Percentiles rank a stretch among this genome's conserved stretches.
These are phyloP conservation scores for Junco hyemalis DNA, from an alignment of 2,113 vertebrate species.

Conservation along the genomic window DNA sequence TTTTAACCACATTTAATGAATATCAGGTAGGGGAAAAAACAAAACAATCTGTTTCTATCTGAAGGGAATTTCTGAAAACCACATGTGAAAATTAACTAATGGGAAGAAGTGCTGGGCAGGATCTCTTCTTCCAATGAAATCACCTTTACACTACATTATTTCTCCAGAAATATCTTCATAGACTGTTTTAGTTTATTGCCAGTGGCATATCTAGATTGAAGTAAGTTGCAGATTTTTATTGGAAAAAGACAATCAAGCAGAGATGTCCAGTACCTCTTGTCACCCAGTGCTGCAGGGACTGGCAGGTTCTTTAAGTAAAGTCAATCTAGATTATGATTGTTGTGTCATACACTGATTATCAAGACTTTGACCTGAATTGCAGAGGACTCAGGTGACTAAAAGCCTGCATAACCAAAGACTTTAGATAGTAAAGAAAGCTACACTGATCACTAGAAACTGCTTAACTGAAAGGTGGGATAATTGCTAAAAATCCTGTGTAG, in stretches of 20 bases:
- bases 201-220: neutral
- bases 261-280: neutral
- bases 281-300: neutral
- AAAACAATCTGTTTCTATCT: neutral
- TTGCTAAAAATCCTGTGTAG: neutral
- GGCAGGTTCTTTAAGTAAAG: neutral
- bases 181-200: neutral
- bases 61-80: constrained; percentile 10
- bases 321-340: neutral
- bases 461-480: neutral
- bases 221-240: neutral
- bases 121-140: neutral
- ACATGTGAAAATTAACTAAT: neutral
- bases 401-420: neutral
- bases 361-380: neutral
- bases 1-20: neutral
- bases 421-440: neutral
- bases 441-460: neutral
- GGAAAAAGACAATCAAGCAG: neutral
- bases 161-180: neutral
- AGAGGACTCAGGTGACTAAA: neutral
- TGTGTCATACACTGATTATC: neutral
- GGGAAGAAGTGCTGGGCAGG: neutral
- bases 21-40: neutral
- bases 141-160: neutral